These are phyloP conservation scores for Mylabris phalerata DNA, from an alignment of 1,140 invertebrate species.

Conservation along the genomic window DNA sequence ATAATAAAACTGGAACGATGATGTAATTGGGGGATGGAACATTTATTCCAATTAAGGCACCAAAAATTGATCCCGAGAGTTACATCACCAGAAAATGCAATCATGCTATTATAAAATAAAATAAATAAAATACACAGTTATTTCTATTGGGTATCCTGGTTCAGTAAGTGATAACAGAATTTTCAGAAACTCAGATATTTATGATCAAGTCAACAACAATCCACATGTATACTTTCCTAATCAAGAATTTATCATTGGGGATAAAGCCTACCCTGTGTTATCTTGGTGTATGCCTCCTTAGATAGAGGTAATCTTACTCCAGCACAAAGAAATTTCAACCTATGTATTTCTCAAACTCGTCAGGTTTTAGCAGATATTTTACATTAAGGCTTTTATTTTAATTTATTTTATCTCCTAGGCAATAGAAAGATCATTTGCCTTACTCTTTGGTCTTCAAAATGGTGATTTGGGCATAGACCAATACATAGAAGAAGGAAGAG, in stretches of 20 bases:
- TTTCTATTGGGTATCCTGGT: conserved; percentile 12
- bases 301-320: conserved; percentile 10
- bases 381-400: too few relatives aligned
- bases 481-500: too few relatives aligned
- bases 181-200: conserved; percentile 21
- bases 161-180: conserved; percentile 17
- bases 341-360: conserved; percentile 5
- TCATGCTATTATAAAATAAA: conserved; percentile 20
- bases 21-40: too few relatives aligned
- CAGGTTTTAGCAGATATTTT: too few relatives aligned
- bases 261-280: conserved; percentile 17
- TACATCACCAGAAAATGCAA: conserved; percentile 23
- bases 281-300: conserved; percentile 15
- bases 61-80: too few relatives aligned
- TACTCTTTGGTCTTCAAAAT: too few relatives aligned
- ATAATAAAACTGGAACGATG: too few relatives aligned
- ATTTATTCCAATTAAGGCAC: too few relatives aligned
- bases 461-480: too few relatives aligned
- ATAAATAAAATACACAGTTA: conserved; percentile 3
- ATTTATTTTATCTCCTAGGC: too few relatives aligned
- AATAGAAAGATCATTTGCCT: too few relatives aligned
- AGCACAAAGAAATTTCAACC: conserved; percentile 15
- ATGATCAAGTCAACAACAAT: background rate
- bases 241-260: conserved; percentile 13
- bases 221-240: conserved; percentile 3